These are phyloP conservation scores for Tetranychus urticae DNA, from an alignment of 1,140 invertebrate species.

Conservation along the genomic window DNA sequence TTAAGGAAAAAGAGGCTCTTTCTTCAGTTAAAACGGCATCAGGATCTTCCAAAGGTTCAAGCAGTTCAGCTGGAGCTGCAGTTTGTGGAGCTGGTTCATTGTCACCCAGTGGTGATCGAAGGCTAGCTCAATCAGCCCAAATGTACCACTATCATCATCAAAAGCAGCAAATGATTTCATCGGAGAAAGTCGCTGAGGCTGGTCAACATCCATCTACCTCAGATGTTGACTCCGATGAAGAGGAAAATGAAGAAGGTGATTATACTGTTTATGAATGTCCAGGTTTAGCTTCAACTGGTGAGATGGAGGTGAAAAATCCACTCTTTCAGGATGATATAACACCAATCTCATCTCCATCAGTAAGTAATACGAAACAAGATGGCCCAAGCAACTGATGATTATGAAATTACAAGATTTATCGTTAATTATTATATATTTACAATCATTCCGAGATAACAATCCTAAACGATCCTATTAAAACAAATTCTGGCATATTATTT, in stretches of 20 bases:
- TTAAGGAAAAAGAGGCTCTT: too few relatives aligned
- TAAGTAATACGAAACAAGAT: neutral
- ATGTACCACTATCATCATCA: constrained; percentile 99
- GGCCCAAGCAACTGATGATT: neutral
- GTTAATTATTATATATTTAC: too few relatives aligned
- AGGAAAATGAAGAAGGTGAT: constrained; percentile 76
- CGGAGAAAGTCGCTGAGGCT: constrained; percentile 25
- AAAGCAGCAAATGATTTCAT: constrained; percentile 69
- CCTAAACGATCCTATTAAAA: too few relatives aligned
- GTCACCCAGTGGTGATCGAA: constrained; percentile 33
- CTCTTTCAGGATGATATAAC: constrained; percentile 63
- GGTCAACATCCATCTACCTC: constrained; percentile 48
- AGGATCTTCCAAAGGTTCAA: neutral
- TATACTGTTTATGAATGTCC: constrained; percentile 97
- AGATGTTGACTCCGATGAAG: constrained; percentile 60
- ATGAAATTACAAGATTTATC: too few relatives aligned
- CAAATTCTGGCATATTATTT: too few relatives aligned
- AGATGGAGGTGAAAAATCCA: constrained; percentile 96
- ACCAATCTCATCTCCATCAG: neutral
- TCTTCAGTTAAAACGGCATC: neutral
- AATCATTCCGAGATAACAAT: too few relatives aligned
- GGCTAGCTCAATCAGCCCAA: constrained; percentile 82
- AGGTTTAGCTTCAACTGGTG: constrained; percentile 74
- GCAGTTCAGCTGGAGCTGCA: too few relatives aligned
- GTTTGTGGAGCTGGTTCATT: neutral